Evolutionary conservation across 2,113 vertebrate genomes (phyloP).

Genomic region (Myiagra hebetior): DNA sequence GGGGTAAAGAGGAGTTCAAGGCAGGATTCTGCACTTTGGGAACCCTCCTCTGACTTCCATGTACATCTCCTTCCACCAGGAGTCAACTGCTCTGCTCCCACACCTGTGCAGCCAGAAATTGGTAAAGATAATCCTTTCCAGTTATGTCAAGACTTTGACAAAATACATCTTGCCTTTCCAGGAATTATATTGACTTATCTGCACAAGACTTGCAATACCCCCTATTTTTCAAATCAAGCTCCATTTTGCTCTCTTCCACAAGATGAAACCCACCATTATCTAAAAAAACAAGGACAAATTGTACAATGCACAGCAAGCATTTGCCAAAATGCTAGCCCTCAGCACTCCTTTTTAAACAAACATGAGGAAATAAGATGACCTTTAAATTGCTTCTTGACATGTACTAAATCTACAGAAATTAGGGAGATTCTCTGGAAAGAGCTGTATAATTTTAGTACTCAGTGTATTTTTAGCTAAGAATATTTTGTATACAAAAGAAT

Average conservation of each 20-base stretch:
- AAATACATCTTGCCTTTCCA: not conserved
- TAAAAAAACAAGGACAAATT: not conserved
- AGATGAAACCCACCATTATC: not conserved
- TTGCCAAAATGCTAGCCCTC: slow-evolving; percentile 9
- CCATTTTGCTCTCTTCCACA: not conserved
- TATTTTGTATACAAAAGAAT: slow-evolving; percentile 2
- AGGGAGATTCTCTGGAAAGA: slow-evolving; percentile 37
- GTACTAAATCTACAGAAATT: slow-evolving; percentile 31
- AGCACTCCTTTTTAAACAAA: slow-evolving; percentile 27
- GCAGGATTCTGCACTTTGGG: not conserved
- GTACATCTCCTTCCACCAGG: not conserved
- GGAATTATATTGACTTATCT: not conserved
- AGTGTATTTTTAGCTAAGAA: slow-evolving; percentile 42
- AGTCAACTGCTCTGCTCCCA: not conserved
- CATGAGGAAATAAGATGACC: slow-evolving; percentile 37
- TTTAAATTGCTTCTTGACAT: slow-evolving; percentile 25
- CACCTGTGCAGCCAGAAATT: slow-evolving; percentile 9
- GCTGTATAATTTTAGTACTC: slow-evolving; percentile 16
- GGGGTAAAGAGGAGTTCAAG: not conserved
- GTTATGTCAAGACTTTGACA: not conserved
- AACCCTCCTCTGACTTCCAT: not conserved
- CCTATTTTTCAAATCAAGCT: not conserved
- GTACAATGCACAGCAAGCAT: not conserved
- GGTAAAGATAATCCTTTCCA: not conserved
- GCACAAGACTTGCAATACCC: not conserved